These are phyloP conservation scores for Sporophila hypoxantha DNA, from an alignment of 2,113 vertebrate species.

Conservation along the genomic window DNA sequence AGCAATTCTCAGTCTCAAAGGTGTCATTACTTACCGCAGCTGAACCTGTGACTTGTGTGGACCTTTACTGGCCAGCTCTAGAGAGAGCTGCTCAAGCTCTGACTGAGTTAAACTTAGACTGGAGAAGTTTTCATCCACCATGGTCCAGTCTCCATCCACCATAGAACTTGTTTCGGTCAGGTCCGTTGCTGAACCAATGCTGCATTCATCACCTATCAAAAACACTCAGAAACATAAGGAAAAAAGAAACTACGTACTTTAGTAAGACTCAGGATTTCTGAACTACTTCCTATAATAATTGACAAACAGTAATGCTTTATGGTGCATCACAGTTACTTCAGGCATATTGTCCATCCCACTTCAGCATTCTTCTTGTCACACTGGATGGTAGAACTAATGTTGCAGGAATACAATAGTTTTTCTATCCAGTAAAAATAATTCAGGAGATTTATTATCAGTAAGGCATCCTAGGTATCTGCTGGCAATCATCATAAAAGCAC, in stretches of 20 bases:
- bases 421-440: neutral
- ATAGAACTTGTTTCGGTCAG: slow-evolving; percentile 95
- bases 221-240: slow-evolving; percentile 33
- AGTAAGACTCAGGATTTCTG: neutral
- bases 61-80: slow-evolving; percentile 94
- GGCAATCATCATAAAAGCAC: neutral
- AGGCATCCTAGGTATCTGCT: neutral
- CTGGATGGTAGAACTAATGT: neutral
- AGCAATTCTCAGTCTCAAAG: neutral
- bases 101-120: slow-evolving; percentile 88
- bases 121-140: slow-evolving; percentile 95
- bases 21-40: slow-evolving; percentile 78
- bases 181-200: slow-evolving; percentile 95
- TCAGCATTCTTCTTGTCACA: neutral
- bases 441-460: neutral
- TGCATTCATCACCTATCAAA: slow-evolving; percentile 89
- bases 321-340: neutral
- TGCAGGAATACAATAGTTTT: neutral
- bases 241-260: slow-evolving; percentile 18
- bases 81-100: slow-evolving; percentile 94
- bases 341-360: neutral
- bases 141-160: slow-evolving; percentile 95
- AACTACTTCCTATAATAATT: neutral
- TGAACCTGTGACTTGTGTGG: slow-evolving; percentile 95
- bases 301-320: neutral